Evolutionary conservation across 1,140 invertebrate species (phyloP).

Genomic region (Pogonognathellus flavescens): DNA sequence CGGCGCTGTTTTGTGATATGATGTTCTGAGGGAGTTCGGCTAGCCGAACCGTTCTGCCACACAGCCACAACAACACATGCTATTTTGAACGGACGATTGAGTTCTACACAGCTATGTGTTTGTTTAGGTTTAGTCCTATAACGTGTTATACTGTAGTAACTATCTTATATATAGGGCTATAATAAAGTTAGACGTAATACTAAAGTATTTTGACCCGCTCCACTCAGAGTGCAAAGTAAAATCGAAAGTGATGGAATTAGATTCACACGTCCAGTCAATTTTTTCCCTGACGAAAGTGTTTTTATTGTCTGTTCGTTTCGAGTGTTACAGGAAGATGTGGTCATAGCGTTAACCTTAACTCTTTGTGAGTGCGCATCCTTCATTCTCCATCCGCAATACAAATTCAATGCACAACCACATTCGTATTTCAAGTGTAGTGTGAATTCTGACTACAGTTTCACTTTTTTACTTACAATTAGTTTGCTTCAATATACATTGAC

Average conservation of each 20-base stretch:
- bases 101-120: background rate
- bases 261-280: constrained; percentile 6
- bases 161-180: background rate
- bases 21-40: background rate
- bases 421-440: too few relatives aligned
- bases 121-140: background rate
- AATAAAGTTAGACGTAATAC: too few relatives aligned
- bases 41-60: background rate
- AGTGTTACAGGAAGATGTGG: background rate
- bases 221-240: background rate
- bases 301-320: background rate
- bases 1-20: background rate
- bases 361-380: background rate
- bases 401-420: too few relatives aligned
- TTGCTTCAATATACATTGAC: too few relatives aligned
- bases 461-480: too few relatives aligned
- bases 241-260: constrained; percentile 16
- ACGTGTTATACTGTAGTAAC: background rate
- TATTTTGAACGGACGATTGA: background rate
- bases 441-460: too few relatives aligned
- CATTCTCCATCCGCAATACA: too few relatives aligned
- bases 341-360: background rate
- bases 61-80: too few relatives aligned
- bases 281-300: constrained; percentile 2
- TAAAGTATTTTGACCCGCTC: background rate